Percentiles rank a stretch among this genome's conserved stretches.
Evolutionary conservation across 2,113 vertebrate genomes (phyloP).

Genomic region (Anarrhichthys ocellatus): DNA sequence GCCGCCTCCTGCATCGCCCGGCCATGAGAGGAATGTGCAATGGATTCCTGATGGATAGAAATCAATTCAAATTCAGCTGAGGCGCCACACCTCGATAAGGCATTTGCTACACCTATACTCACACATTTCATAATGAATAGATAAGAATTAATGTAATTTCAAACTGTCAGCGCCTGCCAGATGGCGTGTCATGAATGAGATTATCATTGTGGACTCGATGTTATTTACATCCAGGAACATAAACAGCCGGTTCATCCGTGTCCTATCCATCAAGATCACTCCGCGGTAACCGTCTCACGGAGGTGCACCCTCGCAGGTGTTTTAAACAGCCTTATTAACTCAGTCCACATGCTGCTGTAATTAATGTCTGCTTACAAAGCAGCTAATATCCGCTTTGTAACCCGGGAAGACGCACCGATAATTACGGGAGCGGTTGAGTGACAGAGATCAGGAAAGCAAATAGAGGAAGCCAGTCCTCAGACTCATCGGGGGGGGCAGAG

Average conservation of each 20-base stretch:
- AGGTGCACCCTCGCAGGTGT: slow-evolving; percentile 15
- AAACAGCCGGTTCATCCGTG: slow-evolving; percentile 41
- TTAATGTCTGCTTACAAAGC: slow-evolving; percentile 71
- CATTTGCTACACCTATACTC: slow-evolving; percentile 39
- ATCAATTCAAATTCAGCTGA: slow-evolving; percentile 64
- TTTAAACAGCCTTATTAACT: slow-evolving; percentile 60
- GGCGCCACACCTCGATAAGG: slow-evolving; percentile 49
- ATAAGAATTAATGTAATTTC: slow-evolving; percentile 76
- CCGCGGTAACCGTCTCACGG: slow-evolving; percentile 45
- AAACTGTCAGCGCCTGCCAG: slow-evolving; percentile 68
- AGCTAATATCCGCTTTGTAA: slow-evolving; percentile 58
- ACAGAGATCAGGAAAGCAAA: slow-evolving; percentile 70
- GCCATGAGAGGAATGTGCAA: slow-evolving; percentile 73
- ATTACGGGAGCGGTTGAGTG: slow-evolving; percentile 67
- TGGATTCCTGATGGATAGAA: slow-evolving; percentile 65
- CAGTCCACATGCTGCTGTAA: slow-evolving; percentile 57
- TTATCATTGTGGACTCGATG: slow-evolving; percentile 60
- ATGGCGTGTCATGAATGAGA: slow-evolving; percentile 54
- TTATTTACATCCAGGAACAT: slow-evolving; percentile 69
- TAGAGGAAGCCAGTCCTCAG: slow-evolving; percentile 45
- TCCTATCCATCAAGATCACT: slow-evolving; percentile 33
- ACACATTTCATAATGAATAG: slow-evolving; percentile 72
- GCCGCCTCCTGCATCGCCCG: slow-evolving; percentile 45
- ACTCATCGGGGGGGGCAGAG: slow-evolving; percentile 34
- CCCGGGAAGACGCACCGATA: slow-evolving; percentile 55